phyloP scores from a whole-genome alignment of 2,113 vertebrate genomes.

The Miniopterus natalensis region DNA sequence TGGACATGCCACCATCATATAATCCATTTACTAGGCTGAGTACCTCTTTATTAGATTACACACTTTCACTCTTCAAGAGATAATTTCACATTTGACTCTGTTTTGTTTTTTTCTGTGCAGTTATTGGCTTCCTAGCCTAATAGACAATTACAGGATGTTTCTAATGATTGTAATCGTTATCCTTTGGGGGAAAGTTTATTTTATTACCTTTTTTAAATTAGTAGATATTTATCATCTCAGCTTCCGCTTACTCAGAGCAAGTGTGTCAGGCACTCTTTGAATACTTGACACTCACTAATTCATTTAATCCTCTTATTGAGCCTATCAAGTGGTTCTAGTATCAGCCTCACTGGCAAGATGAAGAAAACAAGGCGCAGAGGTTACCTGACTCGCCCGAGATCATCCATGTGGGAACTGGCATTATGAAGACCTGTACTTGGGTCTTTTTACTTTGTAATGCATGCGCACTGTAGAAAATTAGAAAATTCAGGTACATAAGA shows the following conservation, averaged over 20 bases:
- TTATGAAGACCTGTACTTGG: not conserved
- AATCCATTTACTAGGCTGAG: not conserved
- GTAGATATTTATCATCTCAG: not conserved
- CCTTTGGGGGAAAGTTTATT: not conserved
- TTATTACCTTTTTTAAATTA: not conserved
- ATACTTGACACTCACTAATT: not conserved
- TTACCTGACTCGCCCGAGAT: not conserved
- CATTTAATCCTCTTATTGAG: not conserved
- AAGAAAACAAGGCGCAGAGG: not conserved
- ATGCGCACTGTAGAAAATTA: not conserved
- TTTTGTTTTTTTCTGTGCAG: not conserved
- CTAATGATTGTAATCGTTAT: conserved; percentile 2
- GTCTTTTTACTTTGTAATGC: not conserved
- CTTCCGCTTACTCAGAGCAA: not conserved
- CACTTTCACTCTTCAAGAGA: not conserved
- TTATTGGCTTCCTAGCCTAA: not conserved
- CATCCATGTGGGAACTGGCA: not conserved
- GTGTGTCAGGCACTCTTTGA: not conserved
- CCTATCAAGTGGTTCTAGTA: not conserved
- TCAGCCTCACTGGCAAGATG: not conserved
- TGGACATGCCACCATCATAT: not conserved
- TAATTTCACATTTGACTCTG: not conserved
- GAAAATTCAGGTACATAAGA: conserved; percentile 13
- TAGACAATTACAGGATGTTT: not conserved
- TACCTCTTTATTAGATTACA: not conserved